Evolutionary conservation across 2,797 vertebrate species (phyloP).

Genomic region (Spea hammondii): DNA sequence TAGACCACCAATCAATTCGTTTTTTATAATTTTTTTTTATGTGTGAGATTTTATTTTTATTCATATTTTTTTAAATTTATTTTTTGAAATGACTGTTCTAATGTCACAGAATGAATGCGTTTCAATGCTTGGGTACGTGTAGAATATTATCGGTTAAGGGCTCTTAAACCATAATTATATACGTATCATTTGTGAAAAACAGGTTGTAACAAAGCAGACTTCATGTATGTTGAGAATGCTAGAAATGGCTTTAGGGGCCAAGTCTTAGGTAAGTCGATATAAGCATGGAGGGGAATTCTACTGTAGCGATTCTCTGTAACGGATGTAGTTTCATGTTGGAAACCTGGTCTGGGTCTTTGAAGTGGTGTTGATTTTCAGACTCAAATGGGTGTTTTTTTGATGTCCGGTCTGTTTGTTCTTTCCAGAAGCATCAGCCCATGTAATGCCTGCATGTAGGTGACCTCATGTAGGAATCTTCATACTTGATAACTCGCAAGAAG

Average conservation of each 20-base stretch:
- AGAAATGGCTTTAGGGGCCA: background rate
- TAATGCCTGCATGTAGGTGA: conserved; percentile 27
- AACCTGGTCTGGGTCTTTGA: conserved; percentile 18
- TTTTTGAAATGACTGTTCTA: no score
- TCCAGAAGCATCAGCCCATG: conserved; percentile 26
- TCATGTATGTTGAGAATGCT: no score
- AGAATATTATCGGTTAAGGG: no score
- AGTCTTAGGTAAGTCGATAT: conserved; percentile 29
- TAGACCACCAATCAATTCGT: no score
- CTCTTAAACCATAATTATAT: no score
- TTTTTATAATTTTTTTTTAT: no score
- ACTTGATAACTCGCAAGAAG: conserved; percentile 8
- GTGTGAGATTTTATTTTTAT: no score
- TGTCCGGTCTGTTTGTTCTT: conserved; percentile 18
- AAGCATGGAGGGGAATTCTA: conserved; percentile 8
- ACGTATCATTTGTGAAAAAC: no score
- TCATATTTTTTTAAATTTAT: no score
- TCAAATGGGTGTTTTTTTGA: conserved; percentile 16
- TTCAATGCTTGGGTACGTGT: no score
- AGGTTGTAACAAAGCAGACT: no score
- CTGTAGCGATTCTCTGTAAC: conserved; percentile 16
- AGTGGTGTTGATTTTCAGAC: conserved; percentile 44
- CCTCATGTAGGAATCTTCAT: conserved; percentile 4
- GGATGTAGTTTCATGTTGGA: conserved; percentile 30
- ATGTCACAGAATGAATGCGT: no score